Evolutionary conservation across 64 coral and sea anemone genomes (phyloP), one percentile per base, ranked within the genome.

Genomic region (Anthopleura sola): DNA sequence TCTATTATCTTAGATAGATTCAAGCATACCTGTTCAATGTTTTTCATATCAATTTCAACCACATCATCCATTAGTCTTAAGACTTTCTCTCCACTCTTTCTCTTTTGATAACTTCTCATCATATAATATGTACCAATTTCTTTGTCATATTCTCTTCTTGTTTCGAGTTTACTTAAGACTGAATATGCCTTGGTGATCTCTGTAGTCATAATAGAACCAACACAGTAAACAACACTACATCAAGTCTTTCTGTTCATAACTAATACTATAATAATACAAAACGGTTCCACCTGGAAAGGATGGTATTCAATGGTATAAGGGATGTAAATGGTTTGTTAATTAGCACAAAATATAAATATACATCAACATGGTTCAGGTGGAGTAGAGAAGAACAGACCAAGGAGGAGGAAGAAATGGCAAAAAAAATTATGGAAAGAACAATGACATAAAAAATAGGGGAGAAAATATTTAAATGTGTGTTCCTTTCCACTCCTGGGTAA

Each of bases 121-220:
- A 89, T 92, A 47, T 92, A 89, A 56, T 96, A 96, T 36, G 94
- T 92, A 34, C 94, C 94, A 44, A 86, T 96, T 79, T 96, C 87
- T 71, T 92, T 96, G 81, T 96, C 94, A 87, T 96, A 92, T 29
- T 96, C 86, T 60, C 94, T 92, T 37, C 94, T 92, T 66, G 94
- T 79, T 62, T 86, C 88, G 36, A 96, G 49, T 38, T 87, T 92
- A 40, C 90, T 74, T 62, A 96, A 80, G 23, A 92, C 84, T 57
- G 49, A 64, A 68, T 96, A 96, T 69, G 94, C 94, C 78, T 86
- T 89, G 16, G 84, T 90, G 16, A 96, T 83, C 78, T 92, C 94
- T 96, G 78, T 64, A 77, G 21, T 24, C 18, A 79, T n/a, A 71
- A 8, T 24, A 3, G 24, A 71, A 79, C 24, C 37, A 79, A 79